phyloP scores from a whole-genome alignment of 2,888 invertebrate species.

The Pardosa pseudoannulata region DNA sequence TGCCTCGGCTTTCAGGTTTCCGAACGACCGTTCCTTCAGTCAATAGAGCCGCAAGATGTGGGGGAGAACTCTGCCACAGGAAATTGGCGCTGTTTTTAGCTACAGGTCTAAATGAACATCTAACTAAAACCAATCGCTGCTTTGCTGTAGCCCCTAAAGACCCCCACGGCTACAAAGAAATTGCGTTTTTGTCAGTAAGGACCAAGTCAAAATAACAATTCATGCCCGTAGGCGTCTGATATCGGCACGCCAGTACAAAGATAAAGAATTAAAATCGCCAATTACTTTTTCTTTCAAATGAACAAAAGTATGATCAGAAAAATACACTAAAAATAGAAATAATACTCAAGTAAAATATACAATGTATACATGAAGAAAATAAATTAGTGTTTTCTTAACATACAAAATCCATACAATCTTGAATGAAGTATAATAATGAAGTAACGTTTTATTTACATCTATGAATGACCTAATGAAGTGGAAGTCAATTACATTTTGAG shows the following conservation, averaged over 20 bases:
- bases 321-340: too few species aligned
- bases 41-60: neutral
- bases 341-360: too few species aligned
- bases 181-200: slow-evolving; percentile 45
- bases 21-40: slow-evolving; percentile 8
- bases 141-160: slow-evolving; percentile 8
- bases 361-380: too few species aligned
- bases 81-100: slow-evolving; percentile 28
- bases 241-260: neutral
- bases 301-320: too few species aligned
- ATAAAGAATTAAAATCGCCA: neutral
- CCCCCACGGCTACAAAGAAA: slow-evolving; percentile 30
- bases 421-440: too few species aligned
- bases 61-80: neutral
- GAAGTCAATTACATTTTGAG: too few species aligned
- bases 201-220: neutral
- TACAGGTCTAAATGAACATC: slow-evolving; percentile 40
- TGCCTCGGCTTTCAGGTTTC: neutral
- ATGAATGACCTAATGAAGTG: too few species aligned
- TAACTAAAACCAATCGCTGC: slow-evolving; percentile 25
- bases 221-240: neutral
- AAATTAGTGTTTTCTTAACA: too few species aligned
- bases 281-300: too few species aligned
- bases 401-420: too few species aligned
- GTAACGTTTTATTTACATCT: too few species aligned